Evolutionary conservation across 2,113 vertebrate species (phyloP).

Genomic region (Gasterosteus nipponicus): DNA sequence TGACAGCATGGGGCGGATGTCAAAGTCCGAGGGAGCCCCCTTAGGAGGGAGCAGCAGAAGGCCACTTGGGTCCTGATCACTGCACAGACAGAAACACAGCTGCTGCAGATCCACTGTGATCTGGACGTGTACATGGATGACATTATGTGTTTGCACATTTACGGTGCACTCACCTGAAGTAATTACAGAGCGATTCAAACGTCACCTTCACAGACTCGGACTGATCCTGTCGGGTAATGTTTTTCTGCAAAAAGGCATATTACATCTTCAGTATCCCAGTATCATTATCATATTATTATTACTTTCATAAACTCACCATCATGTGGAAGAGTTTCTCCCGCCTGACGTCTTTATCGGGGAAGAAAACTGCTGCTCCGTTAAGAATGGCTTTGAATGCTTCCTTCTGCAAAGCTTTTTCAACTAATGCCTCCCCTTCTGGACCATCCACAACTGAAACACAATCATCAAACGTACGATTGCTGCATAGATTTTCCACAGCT

Average conservation of each 20-base stretch:
- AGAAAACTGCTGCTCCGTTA: constrained; percentile 94
- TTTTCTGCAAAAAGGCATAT: constrained; percentile 83
- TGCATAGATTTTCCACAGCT: background rate
- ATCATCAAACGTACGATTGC: background rate
- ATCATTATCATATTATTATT: background rate
- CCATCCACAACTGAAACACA: constrained; percentile 87
- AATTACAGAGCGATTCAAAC: constrained; percentile 93
- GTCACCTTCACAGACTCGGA: constrained; percentile 91
- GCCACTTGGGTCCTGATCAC: constrained; percentile 92
- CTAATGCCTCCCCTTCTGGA: constrained; percentile 77
- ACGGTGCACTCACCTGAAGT: constrained; percentile 88
- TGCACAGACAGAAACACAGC: constrained; percentile 60
- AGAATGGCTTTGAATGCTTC: constrained; percentile 92
- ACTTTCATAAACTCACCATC: constrained; percentile 84
- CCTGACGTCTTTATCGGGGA: constrained; percentile 89
- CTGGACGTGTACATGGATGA: background rate
- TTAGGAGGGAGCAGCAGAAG: constrained; percentile 92
- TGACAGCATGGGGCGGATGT: constrained; percentile 85
- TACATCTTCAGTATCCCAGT: accelerated
- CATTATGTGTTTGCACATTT: background rate
- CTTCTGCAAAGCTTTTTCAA: constrained; percentile 84
- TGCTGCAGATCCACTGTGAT: background rate
- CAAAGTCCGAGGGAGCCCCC: constrained; percentile 82
- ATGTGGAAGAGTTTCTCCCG: constrained; percentile 92
- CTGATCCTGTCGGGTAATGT: constrained; percentile 91